Evolutionary conservation across 2,888 invertebrate species (phyloP).

Genomic region (Acronicta alni): DNA sequence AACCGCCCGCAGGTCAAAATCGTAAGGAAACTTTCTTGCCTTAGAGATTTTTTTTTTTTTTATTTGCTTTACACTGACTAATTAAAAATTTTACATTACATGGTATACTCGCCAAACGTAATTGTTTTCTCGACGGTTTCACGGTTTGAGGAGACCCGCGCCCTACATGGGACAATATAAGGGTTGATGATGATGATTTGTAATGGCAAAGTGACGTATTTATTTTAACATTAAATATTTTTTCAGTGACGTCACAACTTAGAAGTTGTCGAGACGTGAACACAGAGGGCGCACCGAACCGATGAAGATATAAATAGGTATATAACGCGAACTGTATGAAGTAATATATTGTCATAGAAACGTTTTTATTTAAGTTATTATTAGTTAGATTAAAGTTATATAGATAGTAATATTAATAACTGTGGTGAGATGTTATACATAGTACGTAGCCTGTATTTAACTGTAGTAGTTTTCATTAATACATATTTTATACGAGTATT

Average conservation of each 20-base stretch:
- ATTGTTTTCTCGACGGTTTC: no score
- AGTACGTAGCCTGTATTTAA: background rate
- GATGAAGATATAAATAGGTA: slow-evolving; percentile 36
- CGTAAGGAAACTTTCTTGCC: no score
- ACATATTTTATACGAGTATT: no score
- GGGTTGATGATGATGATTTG: no score
- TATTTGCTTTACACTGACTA: no score
- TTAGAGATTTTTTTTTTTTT: no score
- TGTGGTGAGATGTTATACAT: slow-evolving; percentile 18
- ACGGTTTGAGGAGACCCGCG: no score
- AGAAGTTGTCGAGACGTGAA: slow-evolving; percentile 24
- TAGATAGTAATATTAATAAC: slow-evolving; percentile 33
- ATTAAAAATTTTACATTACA: no score
- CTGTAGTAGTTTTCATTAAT: background rate
- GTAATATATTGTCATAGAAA: slow-evolving; percentile 46
- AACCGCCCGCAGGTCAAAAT: no score
- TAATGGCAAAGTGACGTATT: no score
- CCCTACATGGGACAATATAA: no score
- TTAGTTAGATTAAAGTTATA: slow-evolving; percentile 50
- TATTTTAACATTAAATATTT: slow-evolving; percentile 6
- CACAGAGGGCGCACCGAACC: slow-evolving; percentile 37
- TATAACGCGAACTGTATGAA: slow-evolving; percentile 41
- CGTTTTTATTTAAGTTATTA: slow-evolving; percentile 47
- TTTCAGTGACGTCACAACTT: slow-evolving; percentile 47
- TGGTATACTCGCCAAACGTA: no score